Evolutionary conservation across 1,140 invertebrate species (phyloP).

Genomic region (Bombyx mandarina): DNA sequence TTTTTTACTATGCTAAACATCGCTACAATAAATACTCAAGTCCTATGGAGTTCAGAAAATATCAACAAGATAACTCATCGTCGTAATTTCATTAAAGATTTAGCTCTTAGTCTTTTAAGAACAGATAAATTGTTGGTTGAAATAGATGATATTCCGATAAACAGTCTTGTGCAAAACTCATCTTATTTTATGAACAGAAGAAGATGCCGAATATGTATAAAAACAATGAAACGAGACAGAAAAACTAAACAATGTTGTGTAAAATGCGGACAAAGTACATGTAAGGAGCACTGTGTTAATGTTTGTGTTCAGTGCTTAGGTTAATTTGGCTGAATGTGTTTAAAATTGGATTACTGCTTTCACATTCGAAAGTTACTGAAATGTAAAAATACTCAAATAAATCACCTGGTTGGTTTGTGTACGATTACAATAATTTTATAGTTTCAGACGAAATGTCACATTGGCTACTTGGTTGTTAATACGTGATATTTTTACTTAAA

Average conservation of each 20-base stretch:
- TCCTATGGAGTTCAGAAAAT: slow-evolving; percentile 51
- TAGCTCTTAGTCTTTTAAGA: slow-evolving; percentile 54
- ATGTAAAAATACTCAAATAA: no score
- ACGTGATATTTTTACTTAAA: no score
- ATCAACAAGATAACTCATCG: slow-evolving; percentile 34
- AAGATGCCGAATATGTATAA: slow-evolving; percentile 47
- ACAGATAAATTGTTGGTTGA: slow-evolving; percentile 10
- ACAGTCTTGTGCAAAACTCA: slow-evolving; percentile 3
- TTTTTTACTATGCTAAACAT: slow-evolving; percentile 70
- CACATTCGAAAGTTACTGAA: no score
- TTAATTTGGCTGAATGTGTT: slow-evolving; percentile 1
- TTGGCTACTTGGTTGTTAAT: no score
- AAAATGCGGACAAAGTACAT: slow-evolving; percentile 47
- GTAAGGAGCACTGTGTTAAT: slow-evolving; percentile 50
- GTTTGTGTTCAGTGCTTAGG: slow-evolving; percentile 35
- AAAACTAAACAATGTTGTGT: slow-evolving; percentile 48
- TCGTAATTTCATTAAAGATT: slow-evolving; percentile 50
- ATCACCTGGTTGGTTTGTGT: no score
- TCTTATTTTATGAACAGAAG: slow-evolving; percentile 27
- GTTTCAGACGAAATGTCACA: no score
- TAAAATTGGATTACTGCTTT: background rate
- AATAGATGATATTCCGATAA: slow-evolving; percentile 6
- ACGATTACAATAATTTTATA: no score
- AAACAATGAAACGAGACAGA: slow-evolving; percentile 36
- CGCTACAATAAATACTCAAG: slow-evolving; percentile 66